A percentile compares a stretch with the other conserved stretches of the same genome.
phyloP scores from a whole-genome alignment of 2,888 invertebrate genomes.

The Cremastinae sp. region DNA sequence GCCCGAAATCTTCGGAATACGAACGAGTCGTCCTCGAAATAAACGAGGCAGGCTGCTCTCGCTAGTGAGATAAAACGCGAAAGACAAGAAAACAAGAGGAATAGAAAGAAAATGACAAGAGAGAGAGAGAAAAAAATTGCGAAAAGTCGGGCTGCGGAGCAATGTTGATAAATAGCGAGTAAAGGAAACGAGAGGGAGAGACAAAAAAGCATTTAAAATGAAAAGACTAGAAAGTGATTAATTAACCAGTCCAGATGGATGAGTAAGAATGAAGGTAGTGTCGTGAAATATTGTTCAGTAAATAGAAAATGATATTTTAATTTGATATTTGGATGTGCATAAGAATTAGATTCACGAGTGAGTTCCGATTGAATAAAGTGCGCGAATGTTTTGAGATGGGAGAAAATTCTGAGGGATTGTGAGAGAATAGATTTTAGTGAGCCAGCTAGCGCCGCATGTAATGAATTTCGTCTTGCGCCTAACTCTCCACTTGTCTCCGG shows the following conservation, averaged over 20 bases:
- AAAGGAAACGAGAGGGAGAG: too few species aligned
- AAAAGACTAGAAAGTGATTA: slow-evolving; percentile 16
- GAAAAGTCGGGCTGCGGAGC: background rate
- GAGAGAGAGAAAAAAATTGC: slow-evolving; percentile 1
- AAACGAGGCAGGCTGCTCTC: slow-evolving; percentile 4
- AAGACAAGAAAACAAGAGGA: slow-evolving; percentile 6
- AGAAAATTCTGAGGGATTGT: too few species aligned
- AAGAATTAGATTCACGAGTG: too few species aligned
- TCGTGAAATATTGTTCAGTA: background rate
- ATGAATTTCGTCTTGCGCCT: too few species aligned
- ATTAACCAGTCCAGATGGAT: background rate
- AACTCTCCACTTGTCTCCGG: too few species aligned
- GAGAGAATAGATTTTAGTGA: too few species aligned
- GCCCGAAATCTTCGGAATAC: slow-evolving; percentile 2
- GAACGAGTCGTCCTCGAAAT: slow-evolving; percentile 34
- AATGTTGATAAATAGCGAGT: background rate
- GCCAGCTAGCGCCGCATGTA: too few species aligned
- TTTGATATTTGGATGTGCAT: too few species aligned
- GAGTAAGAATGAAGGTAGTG: background rate
- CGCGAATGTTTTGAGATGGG: too few species aligned
- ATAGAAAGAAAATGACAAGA: slow-evolving; percentile 1
- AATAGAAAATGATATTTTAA: too few species aligned
- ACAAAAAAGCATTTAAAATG: slow-evolving; percentile 26
- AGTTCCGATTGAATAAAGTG: too few species aligned
- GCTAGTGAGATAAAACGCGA: slow-evolving; percentile 11